Conservation (phyloP, 2,113 vertebrate genomes). For the Phodopus roborovskii region DNA sequence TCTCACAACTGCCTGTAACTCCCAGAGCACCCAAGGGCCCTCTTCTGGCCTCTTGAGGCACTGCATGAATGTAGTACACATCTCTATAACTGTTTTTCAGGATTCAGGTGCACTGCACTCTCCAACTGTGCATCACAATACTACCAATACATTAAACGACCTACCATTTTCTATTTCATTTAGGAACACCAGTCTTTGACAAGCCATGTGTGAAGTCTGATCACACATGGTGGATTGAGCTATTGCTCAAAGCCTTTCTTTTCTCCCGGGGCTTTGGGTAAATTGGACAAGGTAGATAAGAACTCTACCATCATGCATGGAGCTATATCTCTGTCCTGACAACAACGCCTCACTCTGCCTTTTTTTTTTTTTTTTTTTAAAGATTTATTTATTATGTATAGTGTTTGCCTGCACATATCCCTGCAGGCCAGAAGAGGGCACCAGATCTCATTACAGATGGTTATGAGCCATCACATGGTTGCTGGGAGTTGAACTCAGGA, state of each 20-base stretch:
- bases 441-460: too few relatives aligned
- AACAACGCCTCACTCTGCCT: neutral
- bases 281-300: neutral
- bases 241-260: conserved; percentile 34
- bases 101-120: neutral
- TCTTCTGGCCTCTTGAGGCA: neutral
- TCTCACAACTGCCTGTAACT: neutral
- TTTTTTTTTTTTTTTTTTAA: neutral
- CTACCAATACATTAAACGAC: neutral
- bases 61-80: neutral
- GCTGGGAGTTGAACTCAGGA: too few relatives aligned
- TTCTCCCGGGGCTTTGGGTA: neutral
- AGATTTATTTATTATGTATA: too few relatives aligned
- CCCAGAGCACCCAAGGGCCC: neutral
- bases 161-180: neutral
- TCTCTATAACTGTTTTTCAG: neutral
- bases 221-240: conserved; percentile 60
- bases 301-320: neutral
- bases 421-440: too few relatives aligned
- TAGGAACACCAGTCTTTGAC: neutral
- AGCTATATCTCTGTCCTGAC: neutral
- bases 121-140: neutral
- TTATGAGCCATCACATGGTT: too few relatives aligned
- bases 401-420: too few relatives aligned
- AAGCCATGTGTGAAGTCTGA: neutral